A percentile compares a stretch with the other conserved stretches of the same genome.
phyloP scores from a whole-genome alignment of 2,797 vertebrate genomes.

The Varecia variegata region DNA sequence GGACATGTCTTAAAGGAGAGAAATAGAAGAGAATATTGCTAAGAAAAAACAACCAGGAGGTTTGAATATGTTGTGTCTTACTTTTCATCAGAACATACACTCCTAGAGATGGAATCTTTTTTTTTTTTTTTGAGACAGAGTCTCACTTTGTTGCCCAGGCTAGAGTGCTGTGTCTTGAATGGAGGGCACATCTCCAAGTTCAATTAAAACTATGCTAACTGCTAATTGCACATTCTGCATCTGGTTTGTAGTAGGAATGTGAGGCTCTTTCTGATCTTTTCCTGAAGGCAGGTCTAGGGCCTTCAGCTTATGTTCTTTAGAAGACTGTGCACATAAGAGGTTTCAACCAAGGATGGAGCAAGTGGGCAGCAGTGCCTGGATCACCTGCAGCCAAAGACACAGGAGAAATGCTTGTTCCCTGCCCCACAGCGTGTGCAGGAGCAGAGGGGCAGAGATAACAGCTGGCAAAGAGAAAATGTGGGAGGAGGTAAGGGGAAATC shows the following conservation, averaged over 20 bases:
- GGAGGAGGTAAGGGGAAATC: slow-evolving; percentile 64
- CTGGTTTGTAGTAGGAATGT: background rate
- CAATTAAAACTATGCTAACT: background rate
- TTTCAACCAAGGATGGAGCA: background rate
- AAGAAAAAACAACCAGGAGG: background rate
- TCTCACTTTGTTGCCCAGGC: too few species aligned
- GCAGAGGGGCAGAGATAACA: slow-evolving; percentile 20
- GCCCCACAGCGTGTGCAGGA: background rate
- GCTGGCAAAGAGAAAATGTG: slow-evolving; percentile 55
- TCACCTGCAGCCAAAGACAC: background rate
- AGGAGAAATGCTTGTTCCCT: background rate
- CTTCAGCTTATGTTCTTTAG: slow-evolving; percentile 21
- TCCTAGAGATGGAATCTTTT: slow-evolving; percentile 39
- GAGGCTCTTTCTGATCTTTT: background rate
- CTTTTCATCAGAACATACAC: slow-evolving; percentile 52
- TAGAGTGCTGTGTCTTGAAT: slow-evolving; percentile 17
- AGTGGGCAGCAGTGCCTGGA: background rate
- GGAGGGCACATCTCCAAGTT: background rate
- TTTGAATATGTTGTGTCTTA: slow-evolving; percentile 2
- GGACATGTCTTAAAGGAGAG: background rate
- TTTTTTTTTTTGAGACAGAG: too few species aligned
- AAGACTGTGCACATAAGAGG: background rate
- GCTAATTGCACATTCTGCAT: background rate
- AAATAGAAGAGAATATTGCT: background rate
- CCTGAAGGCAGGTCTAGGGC: background rate